Base-by-base conservation (phyloP, 2,113 vertebrate species). In the Gymnorhina tibicen region DNA sequence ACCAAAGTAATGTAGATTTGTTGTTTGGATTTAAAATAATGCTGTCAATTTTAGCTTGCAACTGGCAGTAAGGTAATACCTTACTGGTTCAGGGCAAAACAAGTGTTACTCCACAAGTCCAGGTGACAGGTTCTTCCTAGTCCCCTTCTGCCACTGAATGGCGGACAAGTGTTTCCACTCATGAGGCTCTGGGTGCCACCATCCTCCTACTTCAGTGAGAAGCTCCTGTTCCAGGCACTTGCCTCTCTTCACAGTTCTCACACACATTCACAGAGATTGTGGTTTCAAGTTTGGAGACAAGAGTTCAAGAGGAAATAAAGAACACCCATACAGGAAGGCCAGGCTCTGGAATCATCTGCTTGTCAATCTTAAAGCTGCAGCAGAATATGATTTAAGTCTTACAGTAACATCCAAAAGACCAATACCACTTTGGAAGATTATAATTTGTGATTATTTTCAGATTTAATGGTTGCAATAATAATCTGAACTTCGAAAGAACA, bases 141-240 rank as follows among this genome's bases (percentile, higher is more conserved):
- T 1, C 1, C 32, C 13, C 4, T 27, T 53, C 4, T 37, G 30
- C 16, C 32, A 55, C 16, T 18, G 13, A 69, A 47, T 5, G 64
- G 49, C 1, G 0, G 23, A 46, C 9, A 3, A 1, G 3, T 1
- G 1, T 13, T 41, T 52, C 41, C 18, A 26, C 22, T 33, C 32
- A 21, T 1, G 13, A 3, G 2, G 47, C 26, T 62, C 35, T 22
- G 19, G 28, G 18, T n/a, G 55, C 41, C n/a, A 64, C 30, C 1
- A 2, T 16, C 5, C 72, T 80, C 68, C 35, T 18, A 19, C 32
- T 70, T 20, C 33, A 82, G 39, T 0, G 4, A 69, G 33, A 44
- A 87, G n/a, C 47, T 75, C 55, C 50, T 20, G 21, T 28, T 83
- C 14, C 49, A 68, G 55, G 28, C 26, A 49, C 53, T 59, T 6